Percentiles rank a stretch among this genome's conserved stretches.
These are phyloP conservation scores for Drosophila teissieri DNA, from an alignment of 1,140 invertebrate species.

Conservation along the genomic window DNA sequence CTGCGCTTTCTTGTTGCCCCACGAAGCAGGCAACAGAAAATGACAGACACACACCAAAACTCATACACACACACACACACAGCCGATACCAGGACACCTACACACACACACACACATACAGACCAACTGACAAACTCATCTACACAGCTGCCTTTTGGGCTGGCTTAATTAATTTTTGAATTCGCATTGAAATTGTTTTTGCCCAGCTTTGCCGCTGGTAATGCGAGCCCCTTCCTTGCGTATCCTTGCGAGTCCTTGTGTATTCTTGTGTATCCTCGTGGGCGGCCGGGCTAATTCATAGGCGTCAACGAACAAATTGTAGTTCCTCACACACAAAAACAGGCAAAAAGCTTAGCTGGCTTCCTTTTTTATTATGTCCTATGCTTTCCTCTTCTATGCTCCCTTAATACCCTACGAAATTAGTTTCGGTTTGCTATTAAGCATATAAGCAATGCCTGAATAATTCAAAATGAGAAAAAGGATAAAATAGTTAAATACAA, in stretches of 20 bases:
- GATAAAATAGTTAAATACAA: too few species aligned
- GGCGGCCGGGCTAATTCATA: slow-evolving; percentile 65
- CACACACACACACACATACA: slow-evolving; percentile 1
- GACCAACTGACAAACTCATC: slow-evolving; percentile 15
- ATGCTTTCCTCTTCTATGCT: neutral
- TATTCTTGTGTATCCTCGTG: slow-evolving; percentile 29
- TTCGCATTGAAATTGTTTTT: slow-evolving; percentile 78
- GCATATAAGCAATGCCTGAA: too few species aligned
- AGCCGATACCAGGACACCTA: neutral
- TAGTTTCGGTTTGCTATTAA: too few species aligned
- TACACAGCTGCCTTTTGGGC: slow-evolving; percentile 29
- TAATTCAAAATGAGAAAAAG: neutral
- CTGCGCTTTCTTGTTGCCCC: slow-evolving; percentile 9
- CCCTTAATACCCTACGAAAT: slow-evolving; percentile 11
- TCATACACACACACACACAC: neutral
- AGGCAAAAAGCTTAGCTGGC: slow-evolving; percentile 18
- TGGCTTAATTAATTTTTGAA: slow-evolving; percentile 79
- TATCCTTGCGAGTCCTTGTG: slow-evolving; percentile 28
- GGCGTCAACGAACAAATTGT: slow-evolving; percentile 76
- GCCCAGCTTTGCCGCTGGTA: slow-evolving; percentile 52
- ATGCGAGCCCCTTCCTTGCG: slow-evolving; percentile 10
- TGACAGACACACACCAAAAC: slow-evolving; percentile 32
- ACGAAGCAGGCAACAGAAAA: slow-evolving; percentile 52
- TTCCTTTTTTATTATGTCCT: slow-evolving; percentile 17
- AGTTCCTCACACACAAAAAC: slow-evolving; percentile 50